Evolutionary conservation across 2,113 vertebrate species (phyloP).

Genomic region (Dolichotis patagonum): DNA sequence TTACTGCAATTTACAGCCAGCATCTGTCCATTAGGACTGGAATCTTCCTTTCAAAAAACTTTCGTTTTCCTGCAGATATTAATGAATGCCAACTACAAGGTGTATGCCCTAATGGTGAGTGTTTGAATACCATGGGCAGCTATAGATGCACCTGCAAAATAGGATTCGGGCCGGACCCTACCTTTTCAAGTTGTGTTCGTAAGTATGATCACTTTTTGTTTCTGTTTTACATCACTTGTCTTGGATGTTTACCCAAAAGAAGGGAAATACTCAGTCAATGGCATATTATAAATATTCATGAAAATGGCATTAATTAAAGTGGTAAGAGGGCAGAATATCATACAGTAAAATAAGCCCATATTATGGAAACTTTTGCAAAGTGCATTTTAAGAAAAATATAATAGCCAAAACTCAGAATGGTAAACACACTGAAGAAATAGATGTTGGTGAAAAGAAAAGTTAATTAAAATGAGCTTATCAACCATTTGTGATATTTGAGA

Average conservation of each 20-base stretch:
- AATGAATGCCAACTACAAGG: conserved; percentile 97
- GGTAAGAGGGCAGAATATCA: not conserved
- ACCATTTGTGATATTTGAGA: not conserved
- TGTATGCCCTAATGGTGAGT: conserved; percentile 95
- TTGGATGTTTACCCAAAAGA: not conserved
- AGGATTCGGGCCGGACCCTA: conserved; percentile 92
- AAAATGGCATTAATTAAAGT: conserved; percentile 13
- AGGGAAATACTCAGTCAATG: not conserved
- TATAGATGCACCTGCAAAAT: conserved; percentile 95
- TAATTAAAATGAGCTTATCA: not conserved
- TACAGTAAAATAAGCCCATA: not conserved
- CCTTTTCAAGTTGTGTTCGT: conserved; percentile 93
- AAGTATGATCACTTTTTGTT: conserved; percentile 85
- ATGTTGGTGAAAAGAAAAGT: not conserved
- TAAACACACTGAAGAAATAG: not conserved
- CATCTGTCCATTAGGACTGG: not conserved
- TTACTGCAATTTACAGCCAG: not conserved
- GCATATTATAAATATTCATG: not conserved
- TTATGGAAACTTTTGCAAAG: not conserved
- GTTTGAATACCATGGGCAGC: conserved; percentile 96
- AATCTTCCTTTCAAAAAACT: conserved; percentile 42
- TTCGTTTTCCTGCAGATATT: conserved; percentile 89
- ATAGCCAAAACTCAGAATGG: not conserved
- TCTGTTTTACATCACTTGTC: not conserved
- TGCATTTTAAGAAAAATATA: conserved; percentile 27